phyloP scores from a whole-genome alignment of 1,140 invertebrate genomes.

The Pinna nobilis region DNA sequence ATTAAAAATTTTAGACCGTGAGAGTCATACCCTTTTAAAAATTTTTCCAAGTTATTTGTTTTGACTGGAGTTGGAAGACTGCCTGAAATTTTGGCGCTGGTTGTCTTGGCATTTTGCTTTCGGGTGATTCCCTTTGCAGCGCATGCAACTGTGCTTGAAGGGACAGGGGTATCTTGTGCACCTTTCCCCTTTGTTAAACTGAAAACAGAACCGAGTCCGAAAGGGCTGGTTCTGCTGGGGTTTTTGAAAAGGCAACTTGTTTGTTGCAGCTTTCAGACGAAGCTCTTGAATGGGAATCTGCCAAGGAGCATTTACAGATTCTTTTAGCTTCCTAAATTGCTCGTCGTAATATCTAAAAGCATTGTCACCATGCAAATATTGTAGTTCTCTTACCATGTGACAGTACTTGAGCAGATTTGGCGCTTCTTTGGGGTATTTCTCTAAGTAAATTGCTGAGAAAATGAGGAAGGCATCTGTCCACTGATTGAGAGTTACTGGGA shows the following conservation, averaged over 20 bases:
- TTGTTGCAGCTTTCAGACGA: background rate
- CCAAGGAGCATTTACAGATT: background rate
- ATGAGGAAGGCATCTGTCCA: conserved; percentile 6
- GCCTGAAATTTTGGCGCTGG: no score
- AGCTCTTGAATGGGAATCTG: background rate
- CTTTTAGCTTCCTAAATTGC: background rate
- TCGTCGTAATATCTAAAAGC: background rate
- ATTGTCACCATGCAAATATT: background rate
- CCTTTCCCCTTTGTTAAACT: background rate
- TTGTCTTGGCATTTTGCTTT: background rate
- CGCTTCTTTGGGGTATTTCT: background rate
- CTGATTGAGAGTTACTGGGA: background rate
- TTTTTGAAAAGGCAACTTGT: background rate
- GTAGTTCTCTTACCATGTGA: background rate
- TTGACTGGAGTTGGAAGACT: no score
- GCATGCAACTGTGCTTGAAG: background rate
- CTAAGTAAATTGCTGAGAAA: conserved; percentile 3
- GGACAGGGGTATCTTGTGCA: background rate
- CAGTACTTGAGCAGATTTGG: background rate
- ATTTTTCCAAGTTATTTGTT: no score
- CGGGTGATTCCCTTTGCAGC: background rate
- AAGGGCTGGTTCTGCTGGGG: background rate
- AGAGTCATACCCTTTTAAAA: no score
- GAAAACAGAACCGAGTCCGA: background rate
- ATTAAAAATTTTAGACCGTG: no score